phyloP scores from a whole-genome alignment of 2,797 vertebrate species.

The Arnoldichthys spilopterus region DNA sequence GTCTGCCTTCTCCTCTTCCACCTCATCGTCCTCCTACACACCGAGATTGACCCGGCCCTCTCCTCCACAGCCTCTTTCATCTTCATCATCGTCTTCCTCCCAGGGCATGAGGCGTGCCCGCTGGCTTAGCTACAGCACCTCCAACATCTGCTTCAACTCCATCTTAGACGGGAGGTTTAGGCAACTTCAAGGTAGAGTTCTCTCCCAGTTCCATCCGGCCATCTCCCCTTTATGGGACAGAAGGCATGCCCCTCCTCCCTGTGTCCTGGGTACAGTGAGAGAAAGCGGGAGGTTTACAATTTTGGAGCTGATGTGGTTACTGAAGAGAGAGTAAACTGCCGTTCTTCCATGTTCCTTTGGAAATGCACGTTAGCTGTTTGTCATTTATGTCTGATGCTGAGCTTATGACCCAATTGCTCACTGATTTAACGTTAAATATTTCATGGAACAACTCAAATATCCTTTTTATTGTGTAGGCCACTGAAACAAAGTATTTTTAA shows the following conservation, averaged over 20 bases:
- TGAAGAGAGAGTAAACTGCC: slow-evolving; percentile 23
- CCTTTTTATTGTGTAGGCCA: neutral
- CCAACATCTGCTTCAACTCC: slow-evolving; percentile 82
- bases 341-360: slow-evolving; percentile 19
- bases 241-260: slow-evolving; percentile 24
- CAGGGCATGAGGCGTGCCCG: slow-evolving; percentile 77
- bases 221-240: slow-evolving; percentile 2
- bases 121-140: slow-evolving; percentile 82
- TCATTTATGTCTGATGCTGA: slow-evolving; percentile 60
- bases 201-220: slow-evolving; percentile 44
- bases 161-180: slow-evolving; percentile 83
- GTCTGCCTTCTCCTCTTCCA: slow-evolving; percentile 58
- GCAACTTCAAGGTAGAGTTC: slow-evolving; percentile 81
- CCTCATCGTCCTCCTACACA: slow-evolving; percentile 70
- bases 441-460: slow-evolving; percentile 60
- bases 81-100: slow-evolving; percentile 70
- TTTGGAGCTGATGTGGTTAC: slow-evolving; percentile 40
- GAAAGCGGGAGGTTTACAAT: slow-evolving; percentile 7
- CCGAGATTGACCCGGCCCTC: slow-evolving; percentile 63
- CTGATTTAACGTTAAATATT: slow-evolving; percentile 70
- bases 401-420: slow-evolving; percentile 71
- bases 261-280: slow-evolving; percentile 40
- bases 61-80: slow-evolving; percentile 58
- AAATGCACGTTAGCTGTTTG: slow-evolving; percentile 57
- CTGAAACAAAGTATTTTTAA: neutral